Percentiles rank a stretch among this genome's conserved stretches.
Evolutionary conservation across 2,888 invertebrate genomes (phyloP).

Genomic region (Acronicta leporina): DNA sequence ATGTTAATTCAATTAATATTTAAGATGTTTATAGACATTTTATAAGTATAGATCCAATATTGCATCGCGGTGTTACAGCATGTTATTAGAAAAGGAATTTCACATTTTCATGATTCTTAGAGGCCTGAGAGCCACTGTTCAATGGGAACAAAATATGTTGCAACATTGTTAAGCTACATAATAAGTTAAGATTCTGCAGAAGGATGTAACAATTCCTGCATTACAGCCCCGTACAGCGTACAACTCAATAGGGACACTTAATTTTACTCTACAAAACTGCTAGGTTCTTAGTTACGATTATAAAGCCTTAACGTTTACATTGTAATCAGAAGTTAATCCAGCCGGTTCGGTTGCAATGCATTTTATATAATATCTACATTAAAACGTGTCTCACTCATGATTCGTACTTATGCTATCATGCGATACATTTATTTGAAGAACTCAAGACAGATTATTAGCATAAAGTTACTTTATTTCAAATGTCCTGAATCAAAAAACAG

Average conservation of each 20-base stretch:
- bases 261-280: slow-evolving; percentile 51
- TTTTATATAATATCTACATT: slow-evolving; percentile 39
- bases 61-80: slow-evolving; percentile 20
- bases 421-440: background rate
- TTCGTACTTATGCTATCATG: slow-evolving; percentile 2
- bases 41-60: slow-evolving; percentile 19
- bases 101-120: slow-evolving; percentile 49
- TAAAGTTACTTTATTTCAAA: background rate
- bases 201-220: slow-evolving; percentile 40
- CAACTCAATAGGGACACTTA: slow-evolving; percentile 48
- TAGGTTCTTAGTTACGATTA: slow-evolving; percentile 42
- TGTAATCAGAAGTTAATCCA: slow-evolving; percentile 43
- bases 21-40: too few species aligned
- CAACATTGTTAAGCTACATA: slow-evolving; percentile 43
- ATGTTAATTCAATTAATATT: too few species aligned
- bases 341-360: slow-evolving; percentile 24
- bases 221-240: slow-evolving; percentile 24
- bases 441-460: too few species aligned
- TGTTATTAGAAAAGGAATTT: slow-evolving; percentile 33
- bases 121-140: slow-evolving; percentile 39
- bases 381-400: slow-evolving; percentile 14
- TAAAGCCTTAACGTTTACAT: slow-evolving; percentile 48
- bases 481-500: background rate
- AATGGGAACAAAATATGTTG: slow-evolving; percentile 45
- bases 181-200: slow-evolving; percentile 39